Conservation (phyloP, 2,888 invertebrate genomes). For the Pycnomerus fuliginosus region DNA sequence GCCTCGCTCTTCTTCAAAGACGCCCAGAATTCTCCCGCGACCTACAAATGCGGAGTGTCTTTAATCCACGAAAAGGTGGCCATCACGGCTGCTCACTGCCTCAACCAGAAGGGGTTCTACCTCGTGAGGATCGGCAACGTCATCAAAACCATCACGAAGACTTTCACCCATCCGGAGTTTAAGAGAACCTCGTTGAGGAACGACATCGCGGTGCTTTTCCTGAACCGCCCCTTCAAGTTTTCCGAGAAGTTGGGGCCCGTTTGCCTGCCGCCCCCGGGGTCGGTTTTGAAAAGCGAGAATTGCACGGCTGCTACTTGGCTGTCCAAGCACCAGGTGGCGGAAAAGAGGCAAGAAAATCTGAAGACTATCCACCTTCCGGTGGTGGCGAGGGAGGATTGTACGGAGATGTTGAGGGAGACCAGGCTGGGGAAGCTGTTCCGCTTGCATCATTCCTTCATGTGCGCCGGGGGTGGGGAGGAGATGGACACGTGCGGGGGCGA, state of each 20-base stretch:
- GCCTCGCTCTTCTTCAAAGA: no score
- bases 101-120: no score
- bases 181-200: no score
- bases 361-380: constrained; percentile 72
- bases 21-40: no score
- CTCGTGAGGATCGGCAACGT: no score
- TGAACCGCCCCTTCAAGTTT: constrained; percentile 37
- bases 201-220: constrained; percentile 45
- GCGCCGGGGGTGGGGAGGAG: constrained; percentile 75
- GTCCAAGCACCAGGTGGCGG: no score
- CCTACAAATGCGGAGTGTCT: no score
- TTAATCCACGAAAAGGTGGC: no score
- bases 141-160: no score
- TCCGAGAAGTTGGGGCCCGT: constrained; percentile 38
- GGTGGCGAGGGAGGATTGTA: constrained; percentile 62
- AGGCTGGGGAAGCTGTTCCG: constrained; percentile 65
- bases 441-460: constrained; percentile 70
- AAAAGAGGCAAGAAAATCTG: constrained; percentile 41
- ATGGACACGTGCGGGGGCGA: constrained; percentile 66
- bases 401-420: constrained; percentile 60
- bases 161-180: no score
- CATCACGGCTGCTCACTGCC: no score
- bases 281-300: constrained; percentile 22
- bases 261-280: constrained; percentile 38
- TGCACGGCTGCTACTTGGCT: constrained; percentile 43